A percentile compares a stretch with the other conserved stretches of the same genome.
These are phyloP conservation scores for Heliothis virescens DNA, from an alignment of 1,140 invertebrate genomes.

Conservation along the genomic window DNA sequence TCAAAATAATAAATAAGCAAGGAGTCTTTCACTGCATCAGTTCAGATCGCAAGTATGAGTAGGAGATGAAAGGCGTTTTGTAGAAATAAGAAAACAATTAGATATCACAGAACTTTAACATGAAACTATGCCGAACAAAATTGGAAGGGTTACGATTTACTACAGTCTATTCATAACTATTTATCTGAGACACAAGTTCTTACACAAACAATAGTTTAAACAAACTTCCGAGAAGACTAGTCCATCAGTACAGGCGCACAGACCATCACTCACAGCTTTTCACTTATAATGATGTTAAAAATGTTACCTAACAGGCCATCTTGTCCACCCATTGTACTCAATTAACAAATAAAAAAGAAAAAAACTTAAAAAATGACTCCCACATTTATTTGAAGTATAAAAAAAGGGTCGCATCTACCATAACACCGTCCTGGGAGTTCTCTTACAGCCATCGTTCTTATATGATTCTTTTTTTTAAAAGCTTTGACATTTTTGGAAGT, in stretches of 20 bases:
- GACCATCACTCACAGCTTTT: slow-evolving; percentile 80
- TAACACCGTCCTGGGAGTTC: slow-evolving; percentile 78
- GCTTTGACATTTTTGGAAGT: slow-evolving; percentile 82
- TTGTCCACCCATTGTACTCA: slow-evolving; percentile 84
- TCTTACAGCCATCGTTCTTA: slow-evolving; percentile 77
- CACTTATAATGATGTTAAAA: slow-evolving; percentile 86
- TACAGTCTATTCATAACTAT: background rate
- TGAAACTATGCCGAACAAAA: too few relatives aligned
- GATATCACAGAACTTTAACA: too few relatives aligned
- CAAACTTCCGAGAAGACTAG: slow-evolving; percentile 31
- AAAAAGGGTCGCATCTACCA: slow-evolving; percentile 79
- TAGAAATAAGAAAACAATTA: too few relatives aligned
- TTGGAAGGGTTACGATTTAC: too few relatives aligned
- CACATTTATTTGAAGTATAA: slow-evolving; percentile 84
- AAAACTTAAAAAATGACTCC: too few relatives aligned
- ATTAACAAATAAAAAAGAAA: slow-evolving; percentile 79
- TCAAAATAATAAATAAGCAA: too few relatives aligned
- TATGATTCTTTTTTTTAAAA: slow-evolving; percentile 77
- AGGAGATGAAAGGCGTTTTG: too few relatives aligned
- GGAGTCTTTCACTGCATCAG: too few relatives aligned
- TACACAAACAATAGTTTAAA: slow-evolving; percentile 17
- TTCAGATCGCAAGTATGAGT: too few relatives aligned
- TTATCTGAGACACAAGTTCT: slow-evolving; percentile 1
- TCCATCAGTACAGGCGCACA: slow-evolving; percentile 16
- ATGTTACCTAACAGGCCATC: slow-evolving; percentile 82